These are phyloP conservation scores for Enteromius viviparus DNA, from an alignment of 2,797 vertebrate genomes.

Conservation along the genomic window DNA sequence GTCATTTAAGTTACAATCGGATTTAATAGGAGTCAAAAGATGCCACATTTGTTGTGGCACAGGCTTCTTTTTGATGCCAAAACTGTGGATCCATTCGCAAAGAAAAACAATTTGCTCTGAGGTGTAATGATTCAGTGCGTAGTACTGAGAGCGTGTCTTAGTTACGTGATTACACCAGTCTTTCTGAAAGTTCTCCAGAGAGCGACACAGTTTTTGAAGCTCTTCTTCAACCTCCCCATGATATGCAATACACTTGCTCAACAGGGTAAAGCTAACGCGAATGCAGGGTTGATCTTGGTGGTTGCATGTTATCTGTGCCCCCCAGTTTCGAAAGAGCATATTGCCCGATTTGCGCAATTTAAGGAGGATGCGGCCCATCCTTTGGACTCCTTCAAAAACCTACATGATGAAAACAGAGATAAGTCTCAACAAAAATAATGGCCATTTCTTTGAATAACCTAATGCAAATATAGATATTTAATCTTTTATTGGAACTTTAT, in stretches of 20 bases:
- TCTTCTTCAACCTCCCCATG: conserved; percentile 63
- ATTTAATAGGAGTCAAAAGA: conserved; percentile 74
- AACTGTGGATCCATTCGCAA: conserved; percentile 69
- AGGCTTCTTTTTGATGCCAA: conserved; percentile 43
- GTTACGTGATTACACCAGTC: conserved; percentile 74
- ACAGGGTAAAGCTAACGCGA: conserved; percentile 66
- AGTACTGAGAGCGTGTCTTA: conserved; percentile 69
- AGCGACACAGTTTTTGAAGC: conserved; percentile 69
- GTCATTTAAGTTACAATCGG: conserved; percentile 66
- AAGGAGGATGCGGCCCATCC: conserved; percentile 71
- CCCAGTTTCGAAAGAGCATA: conserved; percentile 77
- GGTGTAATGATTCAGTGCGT: conserved; percentile 77
- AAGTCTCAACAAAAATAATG: neutral
- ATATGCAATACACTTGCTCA: conserved; percentile 55
- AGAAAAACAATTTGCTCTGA: conserved; percentile 79
- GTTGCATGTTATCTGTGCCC: conserved; percentile 69
- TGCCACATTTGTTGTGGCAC: conserved; percentile 73
- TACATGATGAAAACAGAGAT: conserved; percentile 42
- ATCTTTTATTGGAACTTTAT: neutral
- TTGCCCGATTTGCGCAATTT: conserved; percentile 78
- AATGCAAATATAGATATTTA: neutral
- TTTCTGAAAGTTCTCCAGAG: conserved; percentile 74
- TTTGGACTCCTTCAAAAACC: conserved; percentile 79
- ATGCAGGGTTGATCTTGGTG: conserved; percentile 65
- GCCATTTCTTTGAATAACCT: neutral